Conservation (phyloP, 2,113 vertebrate species). For the Pogonocichla stellata region DNA sequence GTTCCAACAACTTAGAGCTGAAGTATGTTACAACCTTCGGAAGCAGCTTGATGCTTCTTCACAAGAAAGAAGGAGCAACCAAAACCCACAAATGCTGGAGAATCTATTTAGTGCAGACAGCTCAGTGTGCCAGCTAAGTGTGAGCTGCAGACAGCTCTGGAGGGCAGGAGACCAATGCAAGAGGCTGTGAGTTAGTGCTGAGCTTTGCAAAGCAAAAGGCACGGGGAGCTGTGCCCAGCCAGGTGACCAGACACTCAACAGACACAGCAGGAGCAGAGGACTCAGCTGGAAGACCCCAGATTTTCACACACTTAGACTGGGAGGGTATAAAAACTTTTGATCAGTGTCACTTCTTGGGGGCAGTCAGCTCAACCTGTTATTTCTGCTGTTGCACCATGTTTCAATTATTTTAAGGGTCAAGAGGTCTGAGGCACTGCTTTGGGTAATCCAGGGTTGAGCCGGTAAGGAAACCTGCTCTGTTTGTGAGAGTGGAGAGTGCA, state of each 20-base stretch:
- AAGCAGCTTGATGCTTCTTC: neutral
- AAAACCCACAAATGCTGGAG: neutral
- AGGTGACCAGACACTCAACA: no score
- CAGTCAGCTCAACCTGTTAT: neutral
- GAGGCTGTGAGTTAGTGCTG: neutral
- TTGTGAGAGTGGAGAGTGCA: no score
- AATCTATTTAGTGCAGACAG: neutral
- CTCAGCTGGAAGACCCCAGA: neutral
- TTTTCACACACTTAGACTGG: neutral
- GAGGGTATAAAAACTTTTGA: neutral
- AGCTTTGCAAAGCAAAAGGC: neutral
- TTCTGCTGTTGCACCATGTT: neutral
- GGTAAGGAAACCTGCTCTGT: neutral
- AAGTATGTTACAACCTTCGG: neutral
- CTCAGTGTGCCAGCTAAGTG: neutral
- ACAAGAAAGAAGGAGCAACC: neutral
- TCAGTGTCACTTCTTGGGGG: neutral
- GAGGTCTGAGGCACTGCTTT: neutral
- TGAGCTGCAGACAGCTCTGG: neutral
- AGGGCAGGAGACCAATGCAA: neutral
- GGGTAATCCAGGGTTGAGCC: neutral
- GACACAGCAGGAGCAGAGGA: neutral
- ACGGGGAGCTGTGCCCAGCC: accelerated
- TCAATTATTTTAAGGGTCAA: neutral
- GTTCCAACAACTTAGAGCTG: neutral